Evolutionary conservation across 2,113 vertebrate genomes (phyloP).

Genomic region (Hippotragus niger): DNA sequence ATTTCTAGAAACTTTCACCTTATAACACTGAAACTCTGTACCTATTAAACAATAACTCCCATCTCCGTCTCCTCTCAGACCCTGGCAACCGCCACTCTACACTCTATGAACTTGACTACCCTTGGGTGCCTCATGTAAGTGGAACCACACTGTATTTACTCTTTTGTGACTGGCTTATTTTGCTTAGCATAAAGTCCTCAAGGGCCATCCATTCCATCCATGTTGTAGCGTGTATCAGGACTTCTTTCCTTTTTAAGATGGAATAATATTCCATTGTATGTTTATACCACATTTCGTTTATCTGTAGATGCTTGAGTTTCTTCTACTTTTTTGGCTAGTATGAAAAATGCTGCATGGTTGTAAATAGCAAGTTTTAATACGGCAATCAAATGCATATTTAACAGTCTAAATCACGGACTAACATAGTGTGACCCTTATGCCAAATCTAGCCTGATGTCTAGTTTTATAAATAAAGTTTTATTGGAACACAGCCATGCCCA

Average conservation of each 20-base stretch:
- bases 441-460: background rate
- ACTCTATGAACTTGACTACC: background rate
- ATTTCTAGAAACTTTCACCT: background rate
- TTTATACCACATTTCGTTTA: background rate
- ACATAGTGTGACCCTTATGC: background rate
- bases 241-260: background rate
- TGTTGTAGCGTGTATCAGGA: background rate
- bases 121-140: background rate
- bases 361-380: background rate
- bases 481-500: background rate
- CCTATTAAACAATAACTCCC: background rate
- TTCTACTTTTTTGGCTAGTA: background rate
- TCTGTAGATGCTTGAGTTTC: background rate
- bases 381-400: background rate
- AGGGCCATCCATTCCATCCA: background rate
- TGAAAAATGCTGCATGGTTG: background rate
- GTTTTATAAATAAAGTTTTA: slow-evolving; percentile 19
- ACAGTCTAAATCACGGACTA: background rate
- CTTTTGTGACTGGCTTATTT: background rate
- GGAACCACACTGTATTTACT: background rate
- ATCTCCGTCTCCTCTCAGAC: fast-evolving
- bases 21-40: background rate
- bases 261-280: background rate
- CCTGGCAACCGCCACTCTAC: background rate
- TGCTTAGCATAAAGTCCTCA: background rate